Evolutionary conservation across 2,113 vertebrate genomes (phyloP).

Genomic region (Turdus rufiventris): DNA sequence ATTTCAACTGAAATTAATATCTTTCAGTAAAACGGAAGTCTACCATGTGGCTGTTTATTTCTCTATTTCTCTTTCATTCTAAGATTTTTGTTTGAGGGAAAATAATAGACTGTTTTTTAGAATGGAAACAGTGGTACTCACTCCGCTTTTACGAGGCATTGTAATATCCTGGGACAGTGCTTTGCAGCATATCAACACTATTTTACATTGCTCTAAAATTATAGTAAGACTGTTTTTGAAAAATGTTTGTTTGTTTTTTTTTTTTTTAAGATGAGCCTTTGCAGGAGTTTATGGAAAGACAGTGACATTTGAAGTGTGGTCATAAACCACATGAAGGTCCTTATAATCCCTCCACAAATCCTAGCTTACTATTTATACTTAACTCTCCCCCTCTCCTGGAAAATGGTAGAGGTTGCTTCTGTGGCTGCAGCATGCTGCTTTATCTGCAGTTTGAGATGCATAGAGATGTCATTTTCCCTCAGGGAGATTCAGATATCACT

Average conservation of each 20-base stretch:
- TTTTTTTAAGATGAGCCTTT: not conserved
- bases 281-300: not conserved
- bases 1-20: not conserved
- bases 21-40: not conserved
- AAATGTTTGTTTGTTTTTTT: not conserved
- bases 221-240: not conserved
- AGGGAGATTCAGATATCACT: fast-evolving
- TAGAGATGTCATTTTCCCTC: not conserved
- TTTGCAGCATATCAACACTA: not conserved
- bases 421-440: not conserved
- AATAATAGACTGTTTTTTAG: not conserved
- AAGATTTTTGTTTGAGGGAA: not conserved
- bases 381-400: not conserved
- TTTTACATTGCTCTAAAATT: not conserved
- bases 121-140: not conserved
- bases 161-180: not conserved
- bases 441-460: not conserved
- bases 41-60: not conserved
- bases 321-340: not conserved
- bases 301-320: not conserved
- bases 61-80: not conserved
- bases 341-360: not conserved
- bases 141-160: not conserved
- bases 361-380: not conserved
- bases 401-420: not conserved